Evolutionary conservation across 2,888 invertebrate genomes (phyloP).

Genomic region (Augochlorella aurata): DNA sequence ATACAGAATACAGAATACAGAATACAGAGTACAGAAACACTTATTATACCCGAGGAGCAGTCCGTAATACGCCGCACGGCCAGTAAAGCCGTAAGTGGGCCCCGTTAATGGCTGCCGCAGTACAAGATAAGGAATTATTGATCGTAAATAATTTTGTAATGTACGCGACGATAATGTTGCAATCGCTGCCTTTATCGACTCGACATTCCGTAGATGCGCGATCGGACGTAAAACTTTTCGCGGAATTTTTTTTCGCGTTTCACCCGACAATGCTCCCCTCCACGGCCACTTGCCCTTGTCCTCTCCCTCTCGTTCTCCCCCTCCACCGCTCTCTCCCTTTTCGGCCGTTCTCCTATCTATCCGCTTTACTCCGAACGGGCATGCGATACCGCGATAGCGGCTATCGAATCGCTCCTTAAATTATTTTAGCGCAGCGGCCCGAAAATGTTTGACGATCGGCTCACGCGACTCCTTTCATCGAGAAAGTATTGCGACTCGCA

Average conservation of each 20-base stretch:
- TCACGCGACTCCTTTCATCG: background rate
- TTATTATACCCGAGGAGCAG: conserved; percentile 33
- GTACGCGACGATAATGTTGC: conserved; percentile 67
- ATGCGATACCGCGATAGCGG: background rate
- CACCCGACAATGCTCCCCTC: background rate
- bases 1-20: too few species aligned
- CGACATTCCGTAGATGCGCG: conserved; percentile 60
- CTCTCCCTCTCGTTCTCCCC: background rate
- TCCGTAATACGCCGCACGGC: conserved; percentile 47
- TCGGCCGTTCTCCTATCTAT: background rate
- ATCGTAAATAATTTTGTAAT: conserved; percentile 70
- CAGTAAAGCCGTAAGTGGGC: conserved; percentile 65
- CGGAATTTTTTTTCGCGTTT: conserved; percentile 21
- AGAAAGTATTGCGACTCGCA: too few species aligned
- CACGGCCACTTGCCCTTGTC: background rate
- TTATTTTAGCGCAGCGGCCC: background rate
- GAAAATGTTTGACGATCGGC: background rate
- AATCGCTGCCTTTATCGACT: conserved; percentile 62
- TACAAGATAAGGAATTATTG: conserved; percentile 68
- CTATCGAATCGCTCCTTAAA: background rate
- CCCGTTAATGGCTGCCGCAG: conserved; percentile 64
- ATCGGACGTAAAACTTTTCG: conserved; percentile 51
- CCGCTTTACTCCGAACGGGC: background rate
- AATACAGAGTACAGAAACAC: conserved; percentile 26
- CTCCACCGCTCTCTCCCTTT: background rate